Conservation (phyloP, 2,888 invertebrate genomes). For the Mesoligia furuncula region DNA sequence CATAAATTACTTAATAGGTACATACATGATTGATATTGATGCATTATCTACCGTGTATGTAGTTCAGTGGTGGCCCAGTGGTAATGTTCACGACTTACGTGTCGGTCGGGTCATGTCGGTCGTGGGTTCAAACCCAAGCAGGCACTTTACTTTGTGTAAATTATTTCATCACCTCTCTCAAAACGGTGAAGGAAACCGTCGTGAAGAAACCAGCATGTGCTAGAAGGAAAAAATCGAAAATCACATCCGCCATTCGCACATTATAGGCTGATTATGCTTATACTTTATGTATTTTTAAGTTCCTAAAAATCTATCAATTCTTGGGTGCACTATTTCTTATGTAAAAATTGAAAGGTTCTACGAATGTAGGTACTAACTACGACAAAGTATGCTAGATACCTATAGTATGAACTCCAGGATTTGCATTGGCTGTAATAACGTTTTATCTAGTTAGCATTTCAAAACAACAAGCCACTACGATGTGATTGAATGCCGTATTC, state of each 20-base stretch:
- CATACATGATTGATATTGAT: not conserved
- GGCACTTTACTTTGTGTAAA: not conserved
- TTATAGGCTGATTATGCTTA: not conserved
- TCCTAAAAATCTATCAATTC: not conserved
- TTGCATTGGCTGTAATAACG: not conserved
- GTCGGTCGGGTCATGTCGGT: not conserved
- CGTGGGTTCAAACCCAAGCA: not conserved
- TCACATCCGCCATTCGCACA: not conserved
- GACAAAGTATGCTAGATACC: not conserved
- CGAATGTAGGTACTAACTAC: not conserved
- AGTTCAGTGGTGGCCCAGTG: not conserved
- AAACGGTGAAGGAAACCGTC: not conserved
- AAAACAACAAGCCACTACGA: not conserved
- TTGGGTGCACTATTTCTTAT: not conserved
- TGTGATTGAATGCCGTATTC: conserved; percentile 40
- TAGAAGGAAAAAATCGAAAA: not conserved
- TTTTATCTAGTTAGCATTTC: not conserved
- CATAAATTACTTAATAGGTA: not conserved
- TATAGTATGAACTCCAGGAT: not conserved
- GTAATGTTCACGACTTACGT: not conserved
- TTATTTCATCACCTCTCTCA: not conserved
- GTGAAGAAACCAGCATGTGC: not conserved
- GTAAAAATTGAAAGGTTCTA: not conserved
- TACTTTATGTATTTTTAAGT: not conserved
- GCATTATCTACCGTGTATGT: not conserved